Evolutionary conservation across 2,113 vertebrate genomes (phyloP).

Genomic region (Psilopsiagon aurifrons): DNA sequence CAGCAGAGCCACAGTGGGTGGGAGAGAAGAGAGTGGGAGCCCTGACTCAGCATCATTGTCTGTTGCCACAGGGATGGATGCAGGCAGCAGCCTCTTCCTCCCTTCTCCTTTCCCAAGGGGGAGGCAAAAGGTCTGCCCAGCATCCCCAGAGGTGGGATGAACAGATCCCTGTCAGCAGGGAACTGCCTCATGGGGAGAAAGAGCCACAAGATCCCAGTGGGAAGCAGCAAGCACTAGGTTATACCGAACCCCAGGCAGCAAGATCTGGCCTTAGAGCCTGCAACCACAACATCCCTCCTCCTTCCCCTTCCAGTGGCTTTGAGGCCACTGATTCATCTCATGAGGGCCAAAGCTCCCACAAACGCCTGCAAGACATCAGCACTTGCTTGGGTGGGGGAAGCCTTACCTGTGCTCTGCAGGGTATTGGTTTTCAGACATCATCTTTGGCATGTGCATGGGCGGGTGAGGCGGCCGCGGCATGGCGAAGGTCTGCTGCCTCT

Average conservation of each 20-base stretch:
- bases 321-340: rapidly evolving
- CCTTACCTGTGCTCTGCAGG: conserved; percentile 89
- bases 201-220: background rate
- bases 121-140: rapidly evolving
- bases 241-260: background rate
- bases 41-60: background rate
- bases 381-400: rapidly evolving
- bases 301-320: rapidly evolving
- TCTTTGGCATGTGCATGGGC: conserved; percentile 81
- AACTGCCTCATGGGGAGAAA: background rate
- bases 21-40: background rate
- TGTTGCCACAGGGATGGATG: rapidly evolving
- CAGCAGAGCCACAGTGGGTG: background rate
- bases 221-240: background rate
- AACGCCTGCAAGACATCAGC: rapidly evolving
- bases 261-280: rapidly evolving
- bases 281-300: rapidly evolving
- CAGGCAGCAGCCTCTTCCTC: background rate
- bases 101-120: rapidly evolving
- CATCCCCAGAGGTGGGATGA: background rate
- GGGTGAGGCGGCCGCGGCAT: conserved; percentile 84
- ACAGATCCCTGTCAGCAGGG: rapidly evolving
- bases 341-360: rapidly evolving
- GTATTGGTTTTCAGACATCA: conserved; percentile 86
- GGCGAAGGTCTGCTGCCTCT: conserved; percentile 82